These are phyloP conservation scores for Scelioninae gen. 2 DNA, from an alignment of 2,888 invertebrate genomes.

Conservation along the genomic window DNA sequence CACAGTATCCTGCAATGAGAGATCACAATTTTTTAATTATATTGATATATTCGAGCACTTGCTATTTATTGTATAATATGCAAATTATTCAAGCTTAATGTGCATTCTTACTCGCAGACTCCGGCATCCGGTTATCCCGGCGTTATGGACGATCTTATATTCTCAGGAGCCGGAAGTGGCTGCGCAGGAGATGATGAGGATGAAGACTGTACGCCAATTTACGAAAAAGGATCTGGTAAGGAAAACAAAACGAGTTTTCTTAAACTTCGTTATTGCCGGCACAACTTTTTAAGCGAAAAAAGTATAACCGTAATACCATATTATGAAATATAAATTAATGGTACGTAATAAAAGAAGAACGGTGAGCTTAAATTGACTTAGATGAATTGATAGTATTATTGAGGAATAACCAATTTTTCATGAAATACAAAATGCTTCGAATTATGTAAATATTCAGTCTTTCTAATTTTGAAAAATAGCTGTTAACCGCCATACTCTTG, in stretches of 20 bases:
- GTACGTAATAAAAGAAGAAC: conserved; percentile 15
- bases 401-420: background rate
- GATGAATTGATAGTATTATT: conserved; percentile 21
- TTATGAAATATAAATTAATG: conserved; percentile 28
- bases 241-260: conserved; percentile 80
- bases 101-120: conserved; percentile 78
- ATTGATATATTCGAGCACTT: too few species aligned
- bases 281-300: conserved; percentile 20
- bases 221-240: conserved; percentile 86
- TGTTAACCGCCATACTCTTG: too few species aligned
- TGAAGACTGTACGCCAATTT: conserved; percentile 91
- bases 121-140: conserved; percentile 88
- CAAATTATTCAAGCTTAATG: conserved; percentile 13
- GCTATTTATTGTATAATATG: conserved; percentile 19
- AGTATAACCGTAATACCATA: conserved; percentile 1
- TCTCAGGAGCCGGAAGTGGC: conserved; percentile 93
- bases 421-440: too few species aligned
- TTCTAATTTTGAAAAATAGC: too few species aligned
- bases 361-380: conserved; percentile 45
- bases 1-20: too few species aligned
- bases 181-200: conserved; percentile 93
- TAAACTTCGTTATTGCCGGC: conserved; percentile 73
- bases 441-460: too few species aligned
- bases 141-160: conserved; percentile 91
- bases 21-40: too few species aligned